Base-by-base conservation (phyloP, 2,888 invertebrate genomes). In the Cynaeus angustus region DNA sequence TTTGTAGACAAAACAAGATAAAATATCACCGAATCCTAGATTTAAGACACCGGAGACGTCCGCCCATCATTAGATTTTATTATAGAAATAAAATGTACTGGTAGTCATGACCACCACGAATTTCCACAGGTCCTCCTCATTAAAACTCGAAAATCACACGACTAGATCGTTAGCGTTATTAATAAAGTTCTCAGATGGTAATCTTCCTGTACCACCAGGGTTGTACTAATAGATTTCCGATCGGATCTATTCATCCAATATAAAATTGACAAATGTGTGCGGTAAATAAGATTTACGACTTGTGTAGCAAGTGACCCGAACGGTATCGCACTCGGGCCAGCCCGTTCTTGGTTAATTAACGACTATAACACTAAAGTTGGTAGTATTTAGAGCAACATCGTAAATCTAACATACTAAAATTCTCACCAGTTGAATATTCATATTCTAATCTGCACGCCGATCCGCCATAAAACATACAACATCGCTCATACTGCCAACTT, bases 361-460 rank as follows among this genome's bases (percentile, higher is more conserved):
- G 73, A 65, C 75, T 68, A 71, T 72, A 75, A 74, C 72, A 66
- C 68, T 68, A 69, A 75, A 73, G 74, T 75, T 74, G 72, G 74
- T 72, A 69, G 45, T 70, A 71, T 72, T 73, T 71, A 65, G 70
- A 66, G 66, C 67, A 46, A 62, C 70, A 66, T 70, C 73, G 70
- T 72, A 73, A 73, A 73, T 73, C 67, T 72, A 70, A 70, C 66
- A 52, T 55, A 50, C 58, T 68, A 70, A 72, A 73, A 65, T 72
- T 70, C 70, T 59, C 68, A 72, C 68, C 56, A 64, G 72, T 70
- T 73, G 73, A 72, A 73, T 73, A 73, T 73, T 73, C 73, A 73
- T 73, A 30, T 53, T 56, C 67, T 53, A 58, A 62, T 62, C 62
- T 68, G 53, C 28, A 14, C 45, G 52, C 61, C 55, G 43, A 45